Conservation (phyloP, 2,797 vertebrate species). For the Chloroceryle inda region DNA sequence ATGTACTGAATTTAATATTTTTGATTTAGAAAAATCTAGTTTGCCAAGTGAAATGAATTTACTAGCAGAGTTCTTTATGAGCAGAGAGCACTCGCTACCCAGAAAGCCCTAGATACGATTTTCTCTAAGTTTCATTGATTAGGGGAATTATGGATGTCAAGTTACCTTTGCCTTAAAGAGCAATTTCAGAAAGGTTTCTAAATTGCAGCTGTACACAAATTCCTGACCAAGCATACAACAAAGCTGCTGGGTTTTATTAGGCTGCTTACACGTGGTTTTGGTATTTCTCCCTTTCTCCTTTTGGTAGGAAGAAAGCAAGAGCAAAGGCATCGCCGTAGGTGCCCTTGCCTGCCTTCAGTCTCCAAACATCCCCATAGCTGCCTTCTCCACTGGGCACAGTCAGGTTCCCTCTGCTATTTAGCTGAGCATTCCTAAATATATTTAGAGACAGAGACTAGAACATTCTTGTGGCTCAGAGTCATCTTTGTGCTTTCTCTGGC, state of each 20-base stretch:
- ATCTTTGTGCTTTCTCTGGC: conserved; percentile 17
- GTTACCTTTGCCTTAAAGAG: conserved; percentile 15
- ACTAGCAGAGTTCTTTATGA: background rate
- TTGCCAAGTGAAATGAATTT: conserved; percentile 30
- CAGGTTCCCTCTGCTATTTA: conserved; percentile 11
- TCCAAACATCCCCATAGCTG: background rate
- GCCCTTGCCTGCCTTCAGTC: conserved; percentile 32
- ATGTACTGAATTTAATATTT: background rate
- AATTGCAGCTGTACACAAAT: conserved; percentile 15
- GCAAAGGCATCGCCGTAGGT: background rate
- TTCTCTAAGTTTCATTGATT: conserved; percentile 27
- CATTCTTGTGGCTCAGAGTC: conserved; percentile 5
- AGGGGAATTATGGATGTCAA: conserved; percentile 14
- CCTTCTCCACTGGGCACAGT: background rate
- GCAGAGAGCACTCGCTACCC: background rate
- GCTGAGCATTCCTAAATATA: conserved; percentile 19
- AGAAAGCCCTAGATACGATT: background rate
- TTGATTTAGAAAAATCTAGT: conserved; percentile 24
- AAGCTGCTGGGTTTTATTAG: background rate
- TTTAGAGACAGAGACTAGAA: conserved; percentile 48
- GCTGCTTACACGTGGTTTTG: background rate
- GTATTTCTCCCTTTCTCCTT: background rate
- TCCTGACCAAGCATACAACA: conserved; percentile 2
- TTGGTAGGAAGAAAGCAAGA: background rate
- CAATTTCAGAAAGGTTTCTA: background rate